Percentiles rank a stretch among this genome's conserved stretches.
phyloP scores from a whole-genome alignment of 2,888 invertebrate genomes.

The Leptodirus hochenwartii region DNA sequence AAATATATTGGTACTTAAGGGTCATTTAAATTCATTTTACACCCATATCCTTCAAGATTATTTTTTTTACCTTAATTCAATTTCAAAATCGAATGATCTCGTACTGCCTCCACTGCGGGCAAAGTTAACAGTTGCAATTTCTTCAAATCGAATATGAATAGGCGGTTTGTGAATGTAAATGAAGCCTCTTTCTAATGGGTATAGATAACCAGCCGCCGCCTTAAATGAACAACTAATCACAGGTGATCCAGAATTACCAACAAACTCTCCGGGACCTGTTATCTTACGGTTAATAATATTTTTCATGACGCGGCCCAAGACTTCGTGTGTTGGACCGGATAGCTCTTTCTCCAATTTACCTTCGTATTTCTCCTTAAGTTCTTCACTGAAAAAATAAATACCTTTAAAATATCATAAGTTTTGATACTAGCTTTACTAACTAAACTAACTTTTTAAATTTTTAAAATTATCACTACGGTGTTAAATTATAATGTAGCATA shows the following conservation, averaged over 20 bases:
- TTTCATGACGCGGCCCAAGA: constrained; percentile 92
- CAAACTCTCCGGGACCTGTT: constrained; percentile 84
- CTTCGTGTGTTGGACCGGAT: constrained; percentile 86
- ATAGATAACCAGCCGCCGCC: constrained; percentile 91
- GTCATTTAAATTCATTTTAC: too few relatives aligned
- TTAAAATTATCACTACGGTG: too few relatives aligned
- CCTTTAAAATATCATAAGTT: constrained; percentile 7
- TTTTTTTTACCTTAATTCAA: too few relatives aligned
- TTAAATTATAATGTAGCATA: too few relatives aligned
- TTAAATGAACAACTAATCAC: constrained; percentile 94
- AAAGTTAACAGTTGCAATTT: constrained; percentile 86
- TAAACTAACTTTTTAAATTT: too few relatives aligned
- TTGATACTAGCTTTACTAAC: too few relatives aligned
- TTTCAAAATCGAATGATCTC: constrained; percentile 78
- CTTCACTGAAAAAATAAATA: constrained; percentile 41
- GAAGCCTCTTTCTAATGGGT: constrained; percentile 94
- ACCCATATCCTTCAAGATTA: too few relatives aligned
- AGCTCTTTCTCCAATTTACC: constrained; percentile 81
- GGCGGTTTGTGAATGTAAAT: constrained; percentile 99
- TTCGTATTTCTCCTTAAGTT: constrained; percentile 83
- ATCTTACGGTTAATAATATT: constrained; percentile 85
- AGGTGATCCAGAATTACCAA: constrained; percentile 73
- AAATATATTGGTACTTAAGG: too few relatives aligned
- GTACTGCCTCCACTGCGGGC: constrained; percentile 84
- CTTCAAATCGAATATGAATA: constrained; percentile 93